A percentile compares a stretch with the other conserved stretches of the same genome.
phyloP scores from a whole-genome alignment of 2,888 invertebrate genomes.

The Hirtodrosophila alboralis region DNA sequence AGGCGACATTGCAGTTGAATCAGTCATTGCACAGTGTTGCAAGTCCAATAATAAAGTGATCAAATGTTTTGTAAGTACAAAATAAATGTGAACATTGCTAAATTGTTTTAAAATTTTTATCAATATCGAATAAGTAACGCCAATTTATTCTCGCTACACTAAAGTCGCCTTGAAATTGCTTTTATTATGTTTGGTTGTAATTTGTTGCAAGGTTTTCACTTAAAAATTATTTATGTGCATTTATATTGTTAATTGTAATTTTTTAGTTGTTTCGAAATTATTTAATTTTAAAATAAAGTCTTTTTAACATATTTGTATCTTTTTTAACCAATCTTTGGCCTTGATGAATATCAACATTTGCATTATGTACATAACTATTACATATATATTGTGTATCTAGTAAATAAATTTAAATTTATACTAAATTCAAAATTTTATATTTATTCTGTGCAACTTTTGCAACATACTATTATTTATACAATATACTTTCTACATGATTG shows the following conservation, averaged over 20 bases:
- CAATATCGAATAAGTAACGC: conserved; percentile 62
- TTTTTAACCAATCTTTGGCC: conserved; percentile 63
- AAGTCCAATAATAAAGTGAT: no score
- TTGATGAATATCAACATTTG: conserved; percentile 58
- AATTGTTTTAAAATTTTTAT: conserved; percentile 16
- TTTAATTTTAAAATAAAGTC: conserved; percentile 55
- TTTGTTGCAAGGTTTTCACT: conserved; percentile 67
- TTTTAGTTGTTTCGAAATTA: conserved; percentile 66
- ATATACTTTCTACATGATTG: no score
- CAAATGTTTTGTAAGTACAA: no score
- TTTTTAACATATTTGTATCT: conserved; percentile 27
- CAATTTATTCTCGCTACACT: conserved; percentile 53
- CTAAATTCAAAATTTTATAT: no score
- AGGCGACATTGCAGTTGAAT: conserved; percentile 44
- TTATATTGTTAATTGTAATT: conserved; percentile 72
- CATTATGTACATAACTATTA: conserved; percentile 27
- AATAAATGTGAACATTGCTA: no score
- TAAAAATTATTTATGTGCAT: conserved; percentile 33
- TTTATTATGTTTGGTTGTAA: conserved; percentile 42
- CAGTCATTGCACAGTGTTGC: conserved; percentile 5
- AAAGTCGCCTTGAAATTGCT: conserved; percentile 18
- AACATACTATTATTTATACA: conserved; percentile 39
- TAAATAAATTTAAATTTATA: no score
- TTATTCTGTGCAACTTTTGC: conserved; percentile 51
- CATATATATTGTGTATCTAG: conserved; percentile 30